These are phyloP conservation scores for Setophaga kirtlandii DNA, from an alignment of 2,113 vertebrate species.

Conservation along the genomic window DNA sequence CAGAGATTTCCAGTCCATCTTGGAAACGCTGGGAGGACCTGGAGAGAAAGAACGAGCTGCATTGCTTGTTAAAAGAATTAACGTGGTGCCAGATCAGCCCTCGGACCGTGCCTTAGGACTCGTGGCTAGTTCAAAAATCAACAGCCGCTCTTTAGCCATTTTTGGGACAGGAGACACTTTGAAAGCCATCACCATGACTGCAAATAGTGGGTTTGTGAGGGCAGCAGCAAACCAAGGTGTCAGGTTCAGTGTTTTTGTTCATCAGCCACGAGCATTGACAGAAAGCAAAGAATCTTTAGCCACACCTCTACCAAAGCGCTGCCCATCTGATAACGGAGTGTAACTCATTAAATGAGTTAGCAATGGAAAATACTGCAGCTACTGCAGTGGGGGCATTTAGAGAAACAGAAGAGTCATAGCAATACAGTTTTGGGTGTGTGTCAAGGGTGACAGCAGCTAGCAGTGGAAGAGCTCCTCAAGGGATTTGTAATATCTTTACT, in stretches of 20 bases:
- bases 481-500: background rate
- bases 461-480: background rate
- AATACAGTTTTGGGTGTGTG: background rate
- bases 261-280: slow-evolving; percentile 92
- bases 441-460: background rate
- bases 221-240: slow-evolving; percentile 94
- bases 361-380: background rate
- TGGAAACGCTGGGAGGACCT: slow-evolving; percentile 89
- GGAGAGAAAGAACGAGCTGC: slow-evolving; percentile 86
- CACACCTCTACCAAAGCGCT: slow-evolving; percentile 76
- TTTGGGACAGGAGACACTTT: slow-evolving; percentile 93
- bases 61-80: slow-evolving; percentile 80
- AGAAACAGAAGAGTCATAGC: background rate
- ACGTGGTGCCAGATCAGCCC: slow-evolving; percentile 86
- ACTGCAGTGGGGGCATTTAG: background rate
- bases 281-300: slow-evolving; percentile 93
- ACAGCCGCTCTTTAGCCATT: slow-evolving; percentile 87
- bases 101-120: slow-evolving; percentile 86
- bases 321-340: background rate
- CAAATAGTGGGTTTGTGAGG: slow-evolving; percentile 94
- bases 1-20: slow-evolving; percentile 90
- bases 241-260: slow-evolving; percentile 93
- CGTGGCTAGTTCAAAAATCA: slow-evolving; percentile 89
- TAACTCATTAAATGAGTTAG: background rate
- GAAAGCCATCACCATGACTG: slow-evolving; percentile 93